Conservation (phyloP, 2,888 invertebrate genomes). For the Orchesellides sinensis region DNA sequence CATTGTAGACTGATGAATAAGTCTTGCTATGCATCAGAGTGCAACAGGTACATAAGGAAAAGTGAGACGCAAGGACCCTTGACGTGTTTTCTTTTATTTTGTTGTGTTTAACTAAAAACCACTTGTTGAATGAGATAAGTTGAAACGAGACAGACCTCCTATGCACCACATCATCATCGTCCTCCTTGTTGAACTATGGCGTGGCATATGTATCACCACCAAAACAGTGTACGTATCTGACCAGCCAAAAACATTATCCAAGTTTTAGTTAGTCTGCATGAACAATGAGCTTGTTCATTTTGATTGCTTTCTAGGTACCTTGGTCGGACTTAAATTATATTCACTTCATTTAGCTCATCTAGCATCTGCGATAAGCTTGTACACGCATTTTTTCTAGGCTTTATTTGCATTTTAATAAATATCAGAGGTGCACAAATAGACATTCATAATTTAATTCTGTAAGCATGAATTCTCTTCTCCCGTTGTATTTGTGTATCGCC, state of each 20-base stretch:
- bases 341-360: neutral
- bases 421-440: constrained; percentile 25
- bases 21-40: neutral
- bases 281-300: neutral
- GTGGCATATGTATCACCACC: too few species aligned
- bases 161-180: too few species aligned
- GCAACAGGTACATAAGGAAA: constrained; percentile 28
- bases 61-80: neutral
- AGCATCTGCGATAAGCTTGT: neutral
- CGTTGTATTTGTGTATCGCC: too few species aligned
- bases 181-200: neutral
- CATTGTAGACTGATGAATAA: neutral
- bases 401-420: constrained; percentile 48
- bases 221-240: too few species aligned
- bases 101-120: constrained; percentile 18
- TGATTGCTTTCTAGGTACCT: neutral
- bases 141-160: constrained; percentile 9
- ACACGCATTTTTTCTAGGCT: neutral
- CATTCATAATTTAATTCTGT: constrained; percentile 27
- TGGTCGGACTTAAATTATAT: neutral
- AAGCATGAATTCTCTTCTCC: neutral
- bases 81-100: constrained; percentile 16
- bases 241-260: too few species aligned
- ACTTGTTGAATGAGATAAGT: constrained; percentile 21
- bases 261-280: too few species aligned